Base-by-base conservation (phyloP, 2,113 vertebrate genomes). In the Takifugu flavidus region DNA sequence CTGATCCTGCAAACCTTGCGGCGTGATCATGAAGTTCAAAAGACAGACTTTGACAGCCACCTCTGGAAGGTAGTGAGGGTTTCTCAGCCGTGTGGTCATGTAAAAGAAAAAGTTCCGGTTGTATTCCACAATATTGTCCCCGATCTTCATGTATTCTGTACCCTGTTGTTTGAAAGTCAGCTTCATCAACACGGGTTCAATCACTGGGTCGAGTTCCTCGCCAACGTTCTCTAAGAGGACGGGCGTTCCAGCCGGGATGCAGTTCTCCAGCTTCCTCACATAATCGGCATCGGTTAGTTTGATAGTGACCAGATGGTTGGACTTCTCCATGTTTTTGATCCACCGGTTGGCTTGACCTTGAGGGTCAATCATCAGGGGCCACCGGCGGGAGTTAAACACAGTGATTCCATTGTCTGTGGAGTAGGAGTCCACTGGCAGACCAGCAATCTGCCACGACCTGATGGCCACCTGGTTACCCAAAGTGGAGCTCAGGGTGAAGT, bases 311-410 rank as follows among this genome's bases (percentile, higher is more conserved):
- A 98, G 87, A 43, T 87, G 94, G 70, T 95, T 97, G 0, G 13
- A 61, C 73, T 94, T 96, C 80, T 98, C 95, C 95, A 96, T 94
- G 66, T 95, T 97, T 74, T 95, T 98, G 60, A 98, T 70, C 96
- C 96, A 98, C 34, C 95, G 96, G 81, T 95, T 97, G 75, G 96
- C 95, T 81, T 98, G 96, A 26, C 93, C 93, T 80, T 98, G 95
- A 59, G 96, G 95, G 74, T 98, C 96, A 52, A 98, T 95, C 93
- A 98, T 98, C 45, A 98, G 85, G 45, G 96, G 83, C 95, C 95
- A 98, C 2, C 92, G 90, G 25, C 93, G 92, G 4, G 95, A 98
- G 78, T 95, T 95, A 53, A 92, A 95, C 58, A 95, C 91, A 39
- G 98, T 96, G 62, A 98, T 92, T 26, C 94, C 95, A 4, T 98